A percentile compares a stretch with the other conserved stretches of the same genome.
Conservation (phyloP, 1,140 invertebrate genomes). For the Lerema accius region DNA sequence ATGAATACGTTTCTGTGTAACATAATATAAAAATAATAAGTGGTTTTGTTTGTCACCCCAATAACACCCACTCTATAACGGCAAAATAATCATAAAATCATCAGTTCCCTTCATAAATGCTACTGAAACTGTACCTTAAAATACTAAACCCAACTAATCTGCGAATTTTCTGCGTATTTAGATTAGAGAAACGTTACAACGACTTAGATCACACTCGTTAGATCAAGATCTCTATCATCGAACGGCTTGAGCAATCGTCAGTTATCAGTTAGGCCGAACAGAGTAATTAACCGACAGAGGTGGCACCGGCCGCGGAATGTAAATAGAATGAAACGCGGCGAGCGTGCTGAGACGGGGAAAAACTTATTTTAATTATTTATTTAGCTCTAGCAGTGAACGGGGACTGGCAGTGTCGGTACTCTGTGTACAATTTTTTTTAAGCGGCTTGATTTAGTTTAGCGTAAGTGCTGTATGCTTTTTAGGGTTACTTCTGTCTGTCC, state of each 20-base stretch:
- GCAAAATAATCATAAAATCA: no score
- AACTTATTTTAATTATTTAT: slow-evolving; percentile 57
- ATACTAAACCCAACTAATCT: no score
- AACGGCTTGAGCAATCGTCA: slow-evolving; percentile 9
- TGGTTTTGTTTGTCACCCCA: no score
- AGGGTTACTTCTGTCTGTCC: no score
- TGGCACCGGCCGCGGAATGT: slow-evolving; percentile 54
- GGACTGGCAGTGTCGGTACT: no score
- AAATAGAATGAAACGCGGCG: slow-evolving; percentile 62
- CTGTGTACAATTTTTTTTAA: slow-evolving; percentile 28
- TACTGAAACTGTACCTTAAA: no score
- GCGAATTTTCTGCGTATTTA: no score
- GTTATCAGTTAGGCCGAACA: slow-evolving; percentile 6
- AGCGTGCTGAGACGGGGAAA: slow-evolving; percentile 46
- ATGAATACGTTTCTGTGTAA: no score
- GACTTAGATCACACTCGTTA: neutral
- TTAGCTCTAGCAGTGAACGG: slow-evolving; percentile 35
- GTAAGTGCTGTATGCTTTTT: no score
- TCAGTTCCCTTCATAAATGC: no score
- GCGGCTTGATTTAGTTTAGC: neutral
- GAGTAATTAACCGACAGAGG: slow-evolving; percentile 22
- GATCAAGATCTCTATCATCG: neutral
- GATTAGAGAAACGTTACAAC: neutral
- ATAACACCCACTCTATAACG: no score
- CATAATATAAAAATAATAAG: no score